Conservation (phyloP, 2,797 vertebrate species). For the Enteromius paludinosus region DNA sequence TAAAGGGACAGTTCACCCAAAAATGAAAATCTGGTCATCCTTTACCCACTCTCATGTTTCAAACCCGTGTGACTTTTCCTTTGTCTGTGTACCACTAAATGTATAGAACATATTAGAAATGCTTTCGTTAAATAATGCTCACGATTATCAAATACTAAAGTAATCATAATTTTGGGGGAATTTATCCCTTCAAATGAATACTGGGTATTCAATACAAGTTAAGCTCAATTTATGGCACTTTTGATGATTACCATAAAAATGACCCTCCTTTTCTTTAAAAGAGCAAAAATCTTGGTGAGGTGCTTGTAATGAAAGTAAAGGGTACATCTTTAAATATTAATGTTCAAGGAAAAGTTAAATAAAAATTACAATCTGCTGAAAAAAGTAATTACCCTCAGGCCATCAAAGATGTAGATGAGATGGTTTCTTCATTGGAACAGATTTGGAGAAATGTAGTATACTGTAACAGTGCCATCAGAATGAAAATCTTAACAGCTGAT, state of each 20-base stretch:
- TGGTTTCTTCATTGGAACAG: not conserved
- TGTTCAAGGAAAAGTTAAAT: not conserved
- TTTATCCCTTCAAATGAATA: not conserved
- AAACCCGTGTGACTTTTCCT: not conserved
- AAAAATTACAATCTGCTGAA: not conserved
- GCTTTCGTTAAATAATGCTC: not conserved
- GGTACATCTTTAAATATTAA: not conserved
- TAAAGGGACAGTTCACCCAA: not conserved
- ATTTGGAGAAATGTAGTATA: not conserved
- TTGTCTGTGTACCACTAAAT: not conserved
- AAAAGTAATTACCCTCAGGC: not conserved
- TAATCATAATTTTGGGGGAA: not conserved
- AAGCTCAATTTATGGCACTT: not conserved
- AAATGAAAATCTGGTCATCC: slow-evolving; percentile 7
- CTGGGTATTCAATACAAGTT: not conserved
- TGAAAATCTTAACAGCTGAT: not conserved
- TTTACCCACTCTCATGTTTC: not conserved
- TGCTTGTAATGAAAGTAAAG: not conserved
- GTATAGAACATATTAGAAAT: not conserved
- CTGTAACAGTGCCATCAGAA: not conserved
- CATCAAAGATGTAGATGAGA: not conserved
- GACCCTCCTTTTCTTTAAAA: not conserved
- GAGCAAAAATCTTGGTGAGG: not conserved
- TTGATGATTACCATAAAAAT: not conserved
- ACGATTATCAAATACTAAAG: not conserved